Base-by-base conservation (phyloP, 1,140 invertebrate species). In the Vanessa atalanta region DNA sequence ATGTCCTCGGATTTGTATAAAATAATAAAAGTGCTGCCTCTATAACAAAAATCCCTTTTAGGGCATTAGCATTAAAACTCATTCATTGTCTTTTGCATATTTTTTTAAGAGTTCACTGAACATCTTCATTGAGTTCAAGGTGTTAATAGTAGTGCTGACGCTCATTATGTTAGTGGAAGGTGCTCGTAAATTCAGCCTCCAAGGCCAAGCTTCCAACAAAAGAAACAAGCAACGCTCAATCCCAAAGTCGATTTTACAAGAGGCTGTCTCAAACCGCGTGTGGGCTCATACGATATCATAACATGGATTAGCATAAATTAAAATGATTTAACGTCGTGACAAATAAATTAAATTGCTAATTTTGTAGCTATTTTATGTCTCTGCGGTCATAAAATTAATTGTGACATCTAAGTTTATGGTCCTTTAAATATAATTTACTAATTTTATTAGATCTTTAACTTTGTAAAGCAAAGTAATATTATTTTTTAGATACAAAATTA, bases 231-330 rank as follows among this genome's bases (percentile, higher is more conserved):
- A 83, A 84, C 83, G 82, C 85, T 84, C 80, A 83, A 86, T 81
- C 83, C 83, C 81, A 86, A 85, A 91, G 88, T 90, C 88, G 88
- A 87, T 88, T 87, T 88, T 91, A 92, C 88, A 92, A 90, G 90
- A 91, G 88, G 85, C 53, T 57, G 53, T 79, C 77, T 82, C 79
- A 71, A 80, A 79, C 86, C 88, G 90, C 89, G 90, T 92, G 89
- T 92, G 90, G 90, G 84, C 90, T 76, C 70, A 50, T n/a, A 26
- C 68, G 83, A 76, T 77, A 78, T 75, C 61, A 73, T 83, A 82
- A 65, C 73, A 53, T 84, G 82, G 90, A 91, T 83, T 83, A 70
- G 79, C 70, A 72, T 72, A 77, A 77, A 69, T 77, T 77, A 70
- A 72, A 74, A 60, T 73, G 47, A 70, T 72, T 68, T 70, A 65